Evolutionary conservation across 2,113 vertebrate species (phyloP).

Genomic region (Forbesichthys papilliferus): DNA sequence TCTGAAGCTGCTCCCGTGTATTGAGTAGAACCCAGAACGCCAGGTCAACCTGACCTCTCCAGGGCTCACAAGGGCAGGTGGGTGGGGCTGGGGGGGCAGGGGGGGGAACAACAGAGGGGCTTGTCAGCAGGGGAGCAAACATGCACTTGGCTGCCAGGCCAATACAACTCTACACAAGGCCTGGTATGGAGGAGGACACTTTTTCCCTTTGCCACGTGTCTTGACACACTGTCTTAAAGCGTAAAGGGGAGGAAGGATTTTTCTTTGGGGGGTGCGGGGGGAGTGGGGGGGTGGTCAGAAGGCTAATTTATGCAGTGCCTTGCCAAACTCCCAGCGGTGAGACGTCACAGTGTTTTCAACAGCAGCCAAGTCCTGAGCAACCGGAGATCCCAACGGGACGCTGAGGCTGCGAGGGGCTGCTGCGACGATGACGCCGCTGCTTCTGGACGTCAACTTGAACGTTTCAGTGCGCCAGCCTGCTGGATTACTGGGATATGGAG

Average conservation of each 20-base stretch:
- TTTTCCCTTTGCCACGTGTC: neutral
- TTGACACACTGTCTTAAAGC: slow-evolving; percentile 17
- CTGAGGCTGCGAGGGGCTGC: slow-evolving; percentile 33
- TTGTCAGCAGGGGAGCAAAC: slow-evolving; percentile 33
- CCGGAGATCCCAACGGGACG: neutral
- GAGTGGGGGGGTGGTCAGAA: too few relatives aligned
- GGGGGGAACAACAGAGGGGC: slow-evolving; percentile 28
- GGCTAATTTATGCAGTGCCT: neutral
- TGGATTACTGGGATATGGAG: slow-evolving; percentile 52
- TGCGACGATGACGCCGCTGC: slow-evolving; percentile 19
- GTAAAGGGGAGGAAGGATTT: neutral
- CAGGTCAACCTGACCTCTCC: slow-evolving; percentile 17
- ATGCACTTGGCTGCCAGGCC: slow-evolving; percentile 38
- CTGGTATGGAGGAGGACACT: slow-evolving; percentile 16
- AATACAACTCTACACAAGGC: slow-evolving; percentile 31
- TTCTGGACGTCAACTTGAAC: neutral
- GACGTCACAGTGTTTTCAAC: slow-evolving; percentile 3
- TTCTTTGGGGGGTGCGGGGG: neutral
- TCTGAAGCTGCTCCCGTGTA: slow-evolving; percentile 55
- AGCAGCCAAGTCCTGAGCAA: slow-evolving; percentile 19
- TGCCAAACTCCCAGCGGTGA: slow-evolving; percentile 15
- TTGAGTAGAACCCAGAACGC: slow-evolving; percentile 26
- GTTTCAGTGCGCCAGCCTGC: slow-evolving; percentile 4
- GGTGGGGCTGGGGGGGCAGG: neutral
- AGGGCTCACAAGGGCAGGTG: slow-evolving; percentile 18